phyloP scores from a whole-genome alignment of 2,888 invertebrate genomes.

The Odiellus spinosus region DNA sequence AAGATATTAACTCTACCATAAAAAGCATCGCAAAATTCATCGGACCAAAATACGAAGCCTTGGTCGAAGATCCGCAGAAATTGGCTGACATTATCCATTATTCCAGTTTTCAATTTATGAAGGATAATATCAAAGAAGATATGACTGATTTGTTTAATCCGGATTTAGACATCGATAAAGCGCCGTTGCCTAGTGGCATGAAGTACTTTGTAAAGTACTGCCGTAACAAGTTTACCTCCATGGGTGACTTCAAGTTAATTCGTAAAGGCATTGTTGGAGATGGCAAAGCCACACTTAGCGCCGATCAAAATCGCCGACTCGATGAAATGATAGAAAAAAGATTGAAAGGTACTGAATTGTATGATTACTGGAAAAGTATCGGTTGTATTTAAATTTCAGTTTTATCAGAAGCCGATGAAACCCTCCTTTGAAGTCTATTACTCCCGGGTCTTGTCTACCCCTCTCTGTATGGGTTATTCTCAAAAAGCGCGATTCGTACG shows the following conservation, averaged over 20 bases:
- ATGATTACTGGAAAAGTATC: background rate
- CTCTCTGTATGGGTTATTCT: too few relatives aligned
- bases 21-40: conserved; percentile 20
- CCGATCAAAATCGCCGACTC: conserved; percentile 11
- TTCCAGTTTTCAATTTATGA: conserved; percentile 14
- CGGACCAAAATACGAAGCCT: conserved; percentile 9
- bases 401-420: too few relatives aligned
- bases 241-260: background rate
- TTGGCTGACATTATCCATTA: conserved; percentile 10
- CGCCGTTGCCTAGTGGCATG: background rate
- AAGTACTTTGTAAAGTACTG: background rate
- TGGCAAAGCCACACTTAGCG: conserved; percentile 30
- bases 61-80: conserved; percentile 5
- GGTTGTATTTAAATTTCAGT: too few relatives aligned
- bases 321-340: background rate
- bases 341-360: background rate
- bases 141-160: conserved; percentile 3
- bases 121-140: conserved; percentile 8
- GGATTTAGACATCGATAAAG: background rate
- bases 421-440: too few relatives aligned
- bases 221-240: too few relatives aligned
- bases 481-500: too few relatives aligned
- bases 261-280: conserved; percentile 29
- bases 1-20: conserved; percentile 14
- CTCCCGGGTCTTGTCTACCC: too few relatives aligned